Conservation (phyloP, 2,888 invertebrate species). For the Schizotus pectinicornis region DNA sequence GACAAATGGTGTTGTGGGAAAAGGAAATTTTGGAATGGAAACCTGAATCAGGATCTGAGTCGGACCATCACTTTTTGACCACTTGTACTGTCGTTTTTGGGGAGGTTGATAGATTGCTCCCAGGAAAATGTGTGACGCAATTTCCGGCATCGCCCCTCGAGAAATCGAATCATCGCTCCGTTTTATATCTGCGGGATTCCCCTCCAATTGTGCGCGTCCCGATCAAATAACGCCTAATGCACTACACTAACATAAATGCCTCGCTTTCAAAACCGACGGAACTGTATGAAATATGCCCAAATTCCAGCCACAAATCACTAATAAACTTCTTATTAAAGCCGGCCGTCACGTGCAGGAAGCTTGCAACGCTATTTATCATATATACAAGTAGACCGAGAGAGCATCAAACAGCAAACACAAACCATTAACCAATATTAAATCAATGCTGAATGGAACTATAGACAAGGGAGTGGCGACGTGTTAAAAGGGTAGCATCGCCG, state of each 20-base stretch:
- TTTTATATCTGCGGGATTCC: too few species aligned
- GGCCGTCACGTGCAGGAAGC: constrained; percentile 35
- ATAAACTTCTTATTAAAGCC: constrained; percentile 38
- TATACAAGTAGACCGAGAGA: constrained; percentile 28
- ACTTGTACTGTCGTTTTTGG: too few species aligned
- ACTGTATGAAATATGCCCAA: constrained; percentile 15
- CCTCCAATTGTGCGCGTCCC: too few species aligned
- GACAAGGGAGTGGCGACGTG: constrained; percentile 17
- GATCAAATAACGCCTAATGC: not conserved
- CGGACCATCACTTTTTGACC: too few species aligned
- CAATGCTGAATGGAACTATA: constrained; percentile 35
- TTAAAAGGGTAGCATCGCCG: constrained; percentile 28
- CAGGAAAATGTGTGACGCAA: too few species aligned
- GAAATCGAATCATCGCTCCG: too few species aligned
- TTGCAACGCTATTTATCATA: constrained; percentile 35
- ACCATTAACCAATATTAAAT: constrained; percentile 39
- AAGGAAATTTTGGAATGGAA: too few species aligned
- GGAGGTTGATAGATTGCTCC: too few species aligned
- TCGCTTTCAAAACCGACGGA: constrained; percentile 9
- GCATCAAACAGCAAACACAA: constrained; percentile 33
- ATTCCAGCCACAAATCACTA: constrained; percentile 23
- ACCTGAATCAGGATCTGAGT: too few species aligned
- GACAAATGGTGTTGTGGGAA: too few species aligned
- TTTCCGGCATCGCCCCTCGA: too few species aligned
- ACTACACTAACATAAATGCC: constrained; percentile 7